Evolutionary conservation across 2,113 vertebrate genomes (phyloP).

Genomic region (Rousettus leschenaultii): DNA sequence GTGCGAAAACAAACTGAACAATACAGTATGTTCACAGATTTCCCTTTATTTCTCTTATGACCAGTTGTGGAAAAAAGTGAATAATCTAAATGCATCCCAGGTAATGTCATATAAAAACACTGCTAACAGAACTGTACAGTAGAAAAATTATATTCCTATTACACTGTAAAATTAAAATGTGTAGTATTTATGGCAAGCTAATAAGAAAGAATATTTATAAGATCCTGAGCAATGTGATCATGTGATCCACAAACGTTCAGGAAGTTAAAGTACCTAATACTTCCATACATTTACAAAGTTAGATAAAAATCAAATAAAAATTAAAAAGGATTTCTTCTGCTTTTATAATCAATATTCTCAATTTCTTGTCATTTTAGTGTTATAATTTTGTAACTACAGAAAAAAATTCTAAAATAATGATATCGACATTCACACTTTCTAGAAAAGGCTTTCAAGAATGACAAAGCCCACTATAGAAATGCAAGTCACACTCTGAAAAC

Average conservation of each 20-base stretch:
- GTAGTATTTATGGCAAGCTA: not conserved
- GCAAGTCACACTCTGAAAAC: not conserved
- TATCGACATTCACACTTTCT: not conserved
- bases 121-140: not conserved
- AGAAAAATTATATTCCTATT: not conserved
- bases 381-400: not conserved
- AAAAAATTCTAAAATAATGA: not conserved
- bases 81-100: not conserved
- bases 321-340: not conserved
- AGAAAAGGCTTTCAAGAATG: not conserved
- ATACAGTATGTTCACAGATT: not conserved
- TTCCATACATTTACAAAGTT: not conserved
- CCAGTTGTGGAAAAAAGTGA: not conserved
- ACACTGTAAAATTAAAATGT: conserved; percentile 25
- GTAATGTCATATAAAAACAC: not conserved
- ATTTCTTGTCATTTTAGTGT: not conserved
- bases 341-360: not conserved
- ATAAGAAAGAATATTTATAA: not conserved
- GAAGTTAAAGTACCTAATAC: not conserved
- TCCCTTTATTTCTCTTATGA: not conserved
- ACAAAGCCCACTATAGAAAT: not conserved
- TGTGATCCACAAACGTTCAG: not conserved
- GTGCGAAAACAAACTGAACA: not conserved
- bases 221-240: not conserved
- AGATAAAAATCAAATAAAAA: conserved; percentile 4